Conservation (phyloP, 2,888 invertebrate species). For the Synanthedon andrenaeformis region DNA sequence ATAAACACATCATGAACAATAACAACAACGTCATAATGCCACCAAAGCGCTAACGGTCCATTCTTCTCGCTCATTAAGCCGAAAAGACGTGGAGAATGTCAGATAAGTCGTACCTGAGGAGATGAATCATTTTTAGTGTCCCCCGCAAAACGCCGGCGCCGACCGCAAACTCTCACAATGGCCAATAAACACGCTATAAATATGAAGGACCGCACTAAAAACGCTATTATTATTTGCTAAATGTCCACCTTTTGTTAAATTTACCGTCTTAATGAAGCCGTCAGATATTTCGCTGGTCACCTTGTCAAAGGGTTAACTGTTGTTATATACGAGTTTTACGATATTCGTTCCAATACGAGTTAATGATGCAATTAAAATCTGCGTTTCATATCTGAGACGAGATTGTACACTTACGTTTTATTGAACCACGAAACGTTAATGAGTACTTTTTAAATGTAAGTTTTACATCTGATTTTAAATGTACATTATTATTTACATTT, state of each 20-base stretch:
- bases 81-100: conserved; percentile 40
- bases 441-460: background rate
- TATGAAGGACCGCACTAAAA: conserved; percentile 62
- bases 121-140: conserved; percentile 60
- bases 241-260: conserved; percentile 61
- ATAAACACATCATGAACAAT: conserved; percentile 3
- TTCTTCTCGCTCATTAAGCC: conserved; percentile 46
- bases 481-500: background rate
- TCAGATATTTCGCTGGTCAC: conserved; percentile 31
- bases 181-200: conserved; percentile 67
- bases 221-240: conserved; percentile 57
- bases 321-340: background rate
- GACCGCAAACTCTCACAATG: conserved; percentile 45
- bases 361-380: conserved; percentile 13
- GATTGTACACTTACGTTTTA: conserved; percentile 13
- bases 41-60: conserved; percentile 18
- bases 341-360: too few relatives aligned
- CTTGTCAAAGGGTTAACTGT: conserved; percentile 3
- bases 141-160: conserved; percentile 34
- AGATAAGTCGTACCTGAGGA: conserved; percentile 27
- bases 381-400: conserved; percentile 6
- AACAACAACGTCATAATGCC: conserved; percentile 5
- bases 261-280: conserved; percentile 35
- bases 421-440: conserved; percentile 33
- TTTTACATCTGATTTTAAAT: conserved; percentile 7